Conservation (phyloP, 2,888 invertebrate species). For the Volucella bombylans region DNA sequence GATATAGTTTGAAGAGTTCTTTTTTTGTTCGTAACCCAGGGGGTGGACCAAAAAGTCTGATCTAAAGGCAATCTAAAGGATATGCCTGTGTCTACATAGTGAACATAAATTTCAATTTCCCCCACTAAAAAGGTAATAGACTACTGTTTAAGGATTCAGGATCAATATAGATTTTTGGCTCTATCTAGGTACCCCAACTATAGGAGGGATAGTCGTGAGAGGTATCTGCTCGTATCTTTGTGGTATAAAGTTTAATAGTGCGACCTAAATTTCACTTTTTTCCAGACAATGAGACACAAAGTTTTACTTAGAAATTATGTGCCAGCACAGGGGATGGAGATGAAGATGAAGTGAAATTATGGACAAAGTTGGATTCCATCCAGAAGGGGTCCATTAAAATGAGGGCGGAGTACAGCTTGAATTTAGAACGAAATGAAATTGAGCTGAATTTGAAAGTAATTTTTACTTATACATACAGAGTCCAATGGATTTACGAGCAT, state of each 20-base stretch:
- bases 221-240: not conserved
- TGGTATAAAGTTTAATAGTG: slow-evolving; percentile 17
- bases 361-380: not conserved
- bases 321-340: not conserved
- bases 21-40: not conserved
- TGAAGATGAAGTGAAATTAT: slow-evolving; percentile 3
- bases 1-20: slow-evolving; percentile 3
- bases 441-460: too few relatives aligned
- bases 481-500: too few relatives aligned
- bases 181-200: too few relatives aligned
- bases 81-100: slow-evolving; percentile 37
- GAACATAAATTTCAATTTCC: slow-evolving; percentile 64
- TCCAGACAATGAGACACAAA: slow-evolving; percentile 41
- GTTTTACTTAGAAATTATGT: slow-evolving; percentile 46
- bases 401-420: not conserved
- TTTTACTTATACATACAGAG: too few relatives aligned
- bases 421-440: too few relatives aligned
- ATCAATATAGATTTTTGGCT: slow-evolving; percentile 59
- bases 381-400: not conserved
- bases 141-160: slow-evolving; percentile 67
- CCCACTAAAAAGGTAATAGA: slow-evolving; percentile 58
- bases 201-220: not conserved
- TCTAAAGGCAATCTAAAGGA: slow-evolving; percentile 30
- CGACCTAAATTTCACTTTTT: slow-evolving; percentile 41
- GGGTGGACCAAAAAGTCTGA: not conserved